These are phyloP conservation scores for Ceratosolen fusciceps DNA, from an alignment of 1,140 invertebrate genomes.

Conservation along the genomic window DNA sequence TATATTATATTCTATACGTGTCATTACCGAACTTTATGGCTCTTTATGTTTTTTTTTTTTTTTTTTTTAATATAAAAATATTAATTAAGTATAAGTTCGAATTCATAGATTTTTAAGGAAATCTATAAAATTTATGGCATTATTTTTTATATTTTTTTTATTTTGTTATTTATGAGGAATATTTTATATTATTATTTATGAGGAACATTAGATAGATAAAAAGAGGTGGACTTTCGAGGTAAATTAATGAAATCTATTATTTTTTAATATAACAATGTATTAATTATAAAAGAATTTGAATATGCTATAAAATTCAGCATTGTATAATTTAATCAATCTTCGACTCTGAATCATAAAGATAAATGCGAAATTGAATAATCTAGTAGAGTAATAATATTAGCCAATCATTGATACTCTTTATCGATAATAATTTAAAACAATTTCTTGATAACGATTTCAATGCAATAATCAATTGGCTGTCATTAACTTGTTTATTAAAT, in stretches of 20 bases:
- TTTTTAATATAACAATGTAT: not conserved
- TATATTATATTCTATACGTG: no score
- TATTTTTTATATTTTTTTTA: conserved; percentile 10
- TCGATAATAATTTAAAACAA: no score
- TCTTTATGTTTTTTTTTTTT: no score
- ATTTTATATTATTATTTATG: not conserved
- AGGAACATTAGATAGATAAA: not conserved
- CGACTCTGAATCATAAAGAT: not conserved
- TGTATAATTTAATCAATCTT: not conserved
- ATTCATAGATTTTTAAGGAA: not conserved
- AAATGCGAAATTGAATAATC: no score
- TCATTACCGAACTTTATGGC: no score
- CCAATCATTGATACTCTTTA: no score
- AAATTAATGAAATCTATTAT: not conserved
- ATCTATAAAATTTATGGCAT: not conserved
- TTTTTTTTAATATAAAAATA: no score
- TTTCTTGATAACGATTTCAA: no score
- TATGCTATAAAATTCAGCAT: not conserved
- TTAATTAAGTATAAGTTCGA: not conserved
- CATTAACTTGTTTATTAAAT: no score
- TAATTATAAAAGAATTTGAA: not conserved
- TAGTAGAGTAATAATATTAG: no score
- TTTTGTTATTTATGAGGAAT: conserved; percentile 16
- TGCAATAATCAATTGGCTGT: no score
- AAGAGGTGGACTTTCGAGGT: not conserved